Percentiles rank a stretch among this genome's conserved stretches.
Evolutionary conservation across 35 echinoderm and acorn worm genomes (phyloP).

Genomic region (Apostichopus parvimensis): DNA sequence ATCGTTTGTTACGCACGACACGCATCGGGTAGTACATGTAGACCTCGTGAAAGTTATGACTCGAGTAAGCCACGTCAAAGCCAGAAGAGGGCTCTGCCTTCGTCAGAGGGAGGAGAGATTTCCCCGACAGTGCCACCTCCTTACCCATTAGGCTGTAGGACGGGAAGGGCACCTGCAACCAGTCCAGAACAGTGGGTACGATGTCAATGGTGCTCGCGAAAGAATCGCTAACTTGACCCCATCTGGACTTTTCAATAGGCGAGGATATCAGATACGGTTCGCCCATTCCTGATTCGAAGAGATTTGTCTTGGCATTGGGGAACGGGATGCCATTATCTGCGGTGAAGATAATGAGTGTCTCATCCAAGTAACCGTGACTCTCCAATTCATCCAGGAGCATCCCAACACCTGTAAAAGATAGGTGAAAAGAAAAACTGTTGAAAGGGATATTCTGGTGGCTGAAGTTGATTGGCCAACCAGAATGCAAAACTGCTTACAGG

Average conservation of each 20-base stretch:
- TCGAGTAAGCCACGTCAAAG: constrained; percentile 52
- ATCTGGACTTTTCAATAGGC: constrained; percentile 61
- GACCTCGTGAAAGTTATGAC: constrained; percentile 86
- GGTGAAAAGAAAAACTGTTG: no score
- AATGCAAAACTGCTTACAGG: no score
- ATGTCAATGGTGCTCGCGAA: constrained; percentile 85
- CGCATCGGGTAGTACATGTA: constrained; percentile 94
- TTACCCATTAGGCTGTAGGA: constrained; percentile 33
- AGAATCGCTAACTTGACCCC: constrained; percentile 81
- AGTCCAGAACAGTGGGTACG: constrained; percentile 86
- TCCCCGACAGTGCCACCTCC: constrained; percentile 65
- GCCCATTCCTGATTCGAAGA: constrained; percentile 93
- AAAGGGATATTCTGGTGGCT: no score
- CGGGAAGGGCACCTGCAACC: constrained; percentile 68
- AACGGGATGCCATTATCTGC: constrained; percentile 96
- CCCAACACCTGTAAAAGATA: constrained; percentile 70
- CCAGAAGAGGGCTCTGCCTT: constrained; percentile 32
- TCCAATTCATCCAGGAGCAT: constrained; percentile 81
- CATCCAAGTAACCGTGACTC: constrained; percentile 68
- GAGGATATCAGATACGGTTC: constrained; percentile 85
- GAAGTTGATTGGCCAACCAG: no score
- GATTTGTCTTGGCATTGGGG: constrained; percentile 92
- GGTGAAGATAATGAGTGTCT: constrained; percentile 87
- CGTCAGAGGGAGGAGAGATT: constrained; percentile 75
- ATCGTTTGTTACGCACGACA: constrained; percentile 66